phyloP scores from a whole-genome alignment of 2,113 vertebrate genomes.

The Notothenia rossii region DNA sequence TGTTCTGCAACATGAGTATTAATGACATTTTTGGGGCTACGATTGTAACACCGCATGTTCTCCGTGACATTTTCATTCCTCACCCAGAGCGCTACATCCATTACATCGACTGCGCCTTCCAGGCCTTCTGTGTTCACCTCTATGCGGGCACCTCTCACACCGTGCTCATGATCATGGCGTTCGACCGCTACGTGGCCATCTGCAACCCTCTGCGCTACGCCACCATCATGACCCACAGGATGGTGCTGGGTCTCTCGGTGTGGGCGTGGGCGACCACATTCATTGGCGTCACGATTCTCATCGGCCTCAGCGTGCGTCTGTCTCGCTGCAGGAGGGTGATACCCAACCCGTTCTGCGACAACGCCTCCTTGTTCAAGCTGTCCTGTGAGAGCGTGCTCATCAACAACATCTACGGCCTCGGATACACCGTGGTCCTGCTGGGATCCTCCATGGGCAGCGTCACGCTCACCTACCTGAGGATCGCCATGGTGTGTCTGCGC shows the following conservation, averaged over 20 bases:
- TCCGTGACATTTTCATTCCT: slow-evolving; percentile 49
- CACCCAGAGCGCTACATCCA: slow-evolving; percentile 29
- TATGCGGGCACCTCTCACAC: slow-evolving; percentile 38
- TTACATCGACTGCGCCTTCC: slow-evolving; percentile 64
- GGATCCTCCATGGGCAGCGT: slow-evolving; percentile 54
- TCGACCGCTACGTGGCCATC: slow-evolving; percentile 79
- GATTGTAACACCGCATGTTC: slow-evolving; percentile 27
- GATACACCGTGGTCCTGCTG: slow-evolving; percentile 29
- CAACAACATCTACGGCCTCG: slow-evolving; percentile 70
- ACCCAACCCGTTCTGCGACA: slow-evolving; percentile 72
- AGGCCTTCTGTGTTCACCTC: slow-evolving; percentile 73
- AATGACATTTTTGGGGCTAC: slow-evolving; percentile 67
- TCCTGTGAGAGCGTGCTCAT: slow-evolving; percentile 67
- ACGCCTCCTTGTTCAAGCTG: too few species aligned
- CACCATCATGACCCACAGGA: slow-evolving; percentile 67
- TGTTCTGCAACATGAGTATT: slow-evolving; percentile 76
- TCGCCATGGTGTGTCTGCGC: slow-evolving; percentile 48
- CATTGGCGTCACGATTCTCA: slow-evolving; percentile 7
- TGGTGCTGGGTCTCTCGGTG: slow-evolving; percentile 59
- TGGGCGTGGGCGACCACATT: slow-evolving; percentile 45
- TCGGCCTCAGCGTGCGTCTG: slow-evolving; percentile 61
- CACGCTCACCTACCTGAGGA: slow-evolving; percentile 69
- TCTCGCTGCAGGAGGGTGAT: slow-evolving; percentile 60
- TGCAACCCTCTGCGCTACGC: slow-evolving; percentile 70
- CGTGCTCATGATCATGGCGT: slow-evolving; percentile 80